Evolutionary conservation across 2,113 vertebrate species (phyloP), one percentile per base, ranked within the genome.

Genomic region (Cyprinodon variegatus): DNA sequence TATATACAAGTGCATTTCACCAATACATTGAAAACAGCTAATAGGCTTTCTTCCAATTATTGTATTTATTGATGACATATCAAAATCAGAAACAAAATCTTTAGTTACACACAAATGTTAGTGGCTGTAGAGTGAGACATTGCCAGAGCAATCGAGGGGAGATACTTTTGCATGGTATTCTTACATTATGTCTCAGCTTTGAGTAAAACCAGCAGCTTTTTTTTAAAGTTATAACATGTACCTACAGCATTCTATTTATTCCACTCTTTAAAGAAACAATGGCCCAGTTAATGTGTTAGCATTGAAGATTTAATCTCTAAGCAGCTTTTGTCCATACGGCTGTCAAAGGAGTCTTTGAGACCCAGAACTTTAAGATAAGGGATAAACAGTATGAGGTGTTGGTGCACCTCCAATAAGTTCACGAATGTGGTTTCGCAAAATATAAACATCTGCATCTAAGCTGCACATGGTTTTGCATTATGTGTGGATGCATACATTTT

Each of bases 401-500:
- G 8, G 10, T 74, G 67, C 63, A 53, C 11, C 53, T 53, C 72
- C 40, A 22, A 37, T 59, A 15, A 43, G n/a, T 29, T 62, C 57
- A 76, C 15, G 12, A 29, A 50, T 69, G 76, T 0, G 4, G 10
- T 63, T 68, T 43, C 50, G 59, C 83, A 80, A 83, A 86, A 84
- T 82, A 48, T 79, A 84, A 87, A 83, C 75, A 78, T 86, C 81
- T 86, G 72, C 29, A 68, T 75, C 76, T 81, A 22, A 77, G 81
- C 62, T 78, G 20, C 60, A 75, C 83, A 82, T 64, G 48, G 13
- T 41, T 66, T 74, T 11, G 68, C 78, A 82, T 83, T 86, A 82
- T 82, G 79, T 83, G 77, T 45, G 83, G 73, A 90, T 90, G 84
- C 85, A 90, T 69, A 71, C 81, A 90, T 87, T 85, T 86, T 86